phyloP scores from a whole-genome alignment of 92 coral and sea anemone species.

The Porites lobata region DNA sequence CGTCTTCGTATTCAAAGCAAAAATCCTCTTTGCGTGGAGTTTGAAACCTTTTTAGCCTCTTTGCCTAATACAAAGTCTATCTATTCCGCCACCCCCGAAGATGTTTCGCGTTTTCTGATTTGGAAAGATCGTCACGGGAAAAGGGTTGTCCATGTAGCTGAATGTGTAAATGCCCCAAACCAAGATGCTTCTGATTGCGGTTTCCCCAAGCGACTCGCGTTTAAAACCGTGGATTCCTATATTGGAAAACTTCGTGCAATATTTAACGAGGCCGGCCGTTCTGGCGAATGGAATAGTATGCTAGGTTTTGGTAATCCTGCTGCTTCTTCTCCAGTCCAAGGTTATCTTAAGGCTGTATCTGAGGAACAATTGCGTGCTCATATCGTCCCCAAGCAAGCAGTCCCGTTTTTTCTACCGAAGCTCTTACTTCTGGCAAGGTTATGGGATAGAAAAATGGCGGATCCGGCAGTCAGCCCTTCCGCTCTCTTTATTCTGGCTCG shows the following conservation, averaged over 20 bases:
- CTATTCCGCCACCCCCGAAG: conserved; percentile 59
- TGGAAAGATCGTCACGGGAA: conserved; percentile 56
- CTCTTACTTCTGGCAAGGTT: conserved; percentile 49
- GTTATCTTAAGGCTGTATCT: conserved; percentile 39
- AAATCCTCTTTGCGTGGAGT: conserved; percentile 63
- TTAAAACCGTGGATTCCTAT: conserved; percentile 61
- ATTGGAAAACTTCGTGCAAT: conserved; percentile 70
- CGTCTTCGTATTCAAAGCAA: conserved; percentile 62
- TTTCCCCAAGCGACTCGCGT: conserved; percentile 60
- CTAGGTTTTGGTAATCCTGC: conserved; percentile 72
- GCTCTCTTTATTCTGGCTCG: conserved; percentile 60
- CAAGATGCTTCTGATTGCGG: conserved; percentile 36
- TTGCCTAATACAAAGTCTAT: conserved; percentile 40
- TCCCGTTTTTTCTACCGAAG: conserved; percentile 60
- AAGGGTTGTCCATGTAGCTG: conserved; percentile 42
- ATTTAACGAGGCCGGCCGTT: conserved; percentile 63
- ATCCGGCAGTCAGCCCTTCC: conserved; percentile 42
- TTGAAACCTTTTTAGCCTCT: conserved; percentile 50
- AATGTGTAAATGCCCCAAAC: conserved; percentile 24
- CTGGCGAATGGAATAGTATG: conserved; percentile 52
- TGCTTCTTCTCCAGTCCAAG: conserved; percentile 55
- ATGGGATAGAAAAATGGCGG: conserved; percentile 30
- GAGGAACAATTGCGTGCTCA: conserved; percentile 68
- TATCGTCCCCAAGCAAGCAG: conserved; percentile 68
- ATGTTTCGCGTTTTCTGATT: conserved; percentile 57